A percentile compares a stretch with the other conserved stretches of the same genome.
These are phyloP conservation scores for Formicarius rufipectus DNA, from an alignment of 2,113 vertebrate genomes.

Conservation along the genomic window DNA sequence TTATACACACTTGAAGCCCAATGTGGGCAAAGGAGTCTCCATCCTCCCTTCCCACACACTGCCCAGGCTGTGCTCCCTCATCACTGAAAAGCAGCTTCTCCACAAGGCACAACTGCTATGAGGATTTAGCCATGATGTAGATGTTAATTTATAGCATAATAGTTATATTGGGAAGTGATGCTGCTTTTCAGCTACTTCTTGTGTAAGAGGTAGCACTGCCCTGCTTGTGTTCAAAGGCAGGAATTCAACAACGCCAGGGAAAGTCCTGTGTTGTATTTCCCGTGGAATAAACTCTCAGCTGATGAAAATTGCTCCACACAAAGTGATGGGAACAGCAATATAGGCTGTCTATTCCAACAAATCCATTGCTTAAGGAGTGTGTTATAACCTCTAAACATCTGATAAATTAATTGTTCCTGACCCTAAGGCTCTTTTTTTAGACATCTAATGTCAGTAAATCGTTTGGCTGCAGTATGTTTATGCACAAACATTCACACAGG, in stretches of 20 bases:
- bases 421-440: background rate
- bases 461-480: fast-evolving
- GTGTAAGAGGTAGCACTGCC: background rate
- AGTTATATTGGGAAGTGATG: background rate
- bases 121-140: background rate
- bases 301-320: background rate
- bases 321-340: background rate
- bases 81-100: background rate
- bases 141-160: background rate
- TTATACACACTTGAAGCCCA: background rate
- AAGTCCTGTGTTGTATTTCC: background rate
- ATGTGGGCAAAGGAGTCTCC: background rate
- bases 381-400: background rate
- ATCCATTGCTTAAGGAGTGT: background rate
- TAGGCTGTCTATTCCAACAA: background rate
- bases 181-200: background rate
- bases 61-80: fast-evolving
- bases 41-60: background rate
- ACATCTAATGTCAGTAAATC: background rate
- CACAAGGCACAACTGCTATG: fast-evolving
- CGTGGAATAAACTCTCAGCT: background rate
- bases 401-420: background rate
- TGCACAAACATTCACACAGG: background rate
- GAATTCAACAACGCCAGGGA: background rate
- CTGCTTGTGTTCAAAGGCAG: background rate